phyloP scores from a whole-genome alignment of 2,113 vertebrate species.

The Otolemur garnettii region DNA sequence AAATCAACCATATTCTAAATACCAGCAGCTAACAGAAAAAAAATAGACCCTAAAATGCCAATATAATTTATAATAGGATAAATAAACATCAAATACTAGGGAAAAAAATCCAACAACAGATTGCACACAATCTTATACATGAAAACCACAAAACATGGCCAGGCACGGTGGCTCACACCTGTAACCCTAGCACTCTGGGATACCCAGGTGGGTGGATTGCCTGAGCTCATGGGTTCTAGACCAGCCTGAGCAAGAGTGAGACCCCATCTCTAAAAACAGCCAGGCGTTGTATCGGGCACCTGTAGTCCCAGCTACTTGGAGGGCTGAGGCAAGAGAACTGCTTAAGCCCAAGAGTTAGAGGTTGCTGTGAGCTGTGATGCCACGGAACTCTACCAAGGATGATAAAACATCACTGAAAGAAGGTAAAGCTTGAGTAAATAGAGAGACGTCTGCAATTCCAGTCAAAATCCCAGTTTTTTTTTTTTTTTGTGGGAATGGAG shows the following conservation, averaged over 20 bases:
- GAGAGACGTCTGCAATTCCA: neutral
- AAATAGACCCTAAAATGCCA: neutral
- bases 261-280: too few relatives aligned
- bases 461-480: neutral
- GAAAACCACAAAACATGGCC: neutral
- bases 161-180: too few relatives aligned
- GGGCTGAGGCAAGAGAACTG: too few relatives aligned
- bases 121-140: neutral
- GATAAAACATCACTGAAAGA: neutral
- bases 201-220: too few relatives aligned
- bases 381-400: too few relatives aligned
- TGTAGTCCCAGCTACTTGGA: too few relatives aligned
- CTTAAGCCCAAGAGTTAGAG: too few relatives aligned
- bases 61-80: neutral
- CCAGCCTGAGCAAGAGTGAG: too few relatives aligned
- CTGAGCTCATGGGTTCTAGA: too few relatives aligned
- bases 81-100: neutral
- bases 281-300: too few relatives aligned
- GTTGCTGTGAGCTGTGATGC: too few relatives aligned
- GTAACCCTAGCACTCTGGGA: too few relatives aligned
- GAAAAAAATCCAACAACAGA: neutral
- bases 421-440: neutral
- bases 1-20: neutral
- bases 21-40: neutral
- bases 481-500: constrained; percentile 1